These are phyloP conservation scores for Chaitophorus viminalis DNA, from an alignment of 2,888 invertebrate genomes.

Conservation along the genomic window DNA sequence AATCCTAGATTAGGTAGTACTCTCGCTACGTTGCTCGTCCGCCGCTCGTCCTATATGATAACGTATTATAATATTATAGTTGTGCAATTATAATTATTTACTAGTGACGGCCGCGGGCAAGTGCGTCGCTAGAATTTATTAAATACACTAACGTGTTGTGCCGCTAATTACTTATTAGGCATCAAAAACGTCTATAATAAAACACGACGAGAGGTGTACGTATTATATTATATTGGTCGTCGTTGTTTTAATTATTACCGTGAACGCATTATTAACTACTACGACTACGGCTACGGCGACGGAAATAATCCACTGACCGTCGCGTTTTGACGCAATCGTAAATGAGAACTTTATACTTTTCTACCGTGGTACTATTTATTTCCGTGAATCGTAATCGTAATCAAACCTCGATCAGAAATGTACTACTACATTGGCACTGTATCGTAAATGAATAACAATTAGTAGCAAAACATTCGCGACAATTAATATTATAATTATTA, in stretches of 20 bases:
- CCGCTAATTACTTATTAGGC: slow-evolving; percentile 25
- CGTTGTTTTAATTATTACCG: not conserved
- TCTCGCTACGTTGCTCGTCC: not conserved
- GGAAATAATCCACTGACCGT: slow-evolving; percentile 14
- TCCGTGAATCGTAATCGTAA: not conserved
- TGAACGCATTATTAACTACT: not conserved
- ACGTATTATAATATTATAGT: not conserved
- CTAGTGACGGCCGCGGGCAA: not conserved
- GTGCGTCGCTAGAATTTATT: slow-evolving; percentile 42
- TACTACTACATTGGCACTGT: not conserved
- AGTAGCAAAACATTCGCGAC: not conserved
- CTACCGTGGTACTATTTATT: not conserved
- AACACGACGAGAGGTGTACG: not conserved
- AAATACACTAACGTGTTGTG: slow-evolving; percentile 28
- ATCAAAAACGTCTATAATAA: slow-evolving; percentile 29
- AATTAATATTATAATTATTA: not conserved
- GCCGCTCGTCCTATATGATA: too few relatives aligned
- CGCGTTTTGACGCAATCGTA: not conserved
- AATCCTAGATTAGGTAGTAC: too few relatives aligned
- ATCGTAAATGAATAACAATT: not conserved
- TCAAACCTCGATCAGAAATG: not conserved
- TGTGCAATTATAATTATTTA: not conserved
- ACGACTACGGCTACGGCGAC: not conserved
- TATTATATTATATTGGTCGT: not conserved
- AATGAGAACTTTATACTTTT: not conserved